phyloP scores from a whole-genome alignment of 2,113 vertebrate species.

The Elephas maximus region DNA sequence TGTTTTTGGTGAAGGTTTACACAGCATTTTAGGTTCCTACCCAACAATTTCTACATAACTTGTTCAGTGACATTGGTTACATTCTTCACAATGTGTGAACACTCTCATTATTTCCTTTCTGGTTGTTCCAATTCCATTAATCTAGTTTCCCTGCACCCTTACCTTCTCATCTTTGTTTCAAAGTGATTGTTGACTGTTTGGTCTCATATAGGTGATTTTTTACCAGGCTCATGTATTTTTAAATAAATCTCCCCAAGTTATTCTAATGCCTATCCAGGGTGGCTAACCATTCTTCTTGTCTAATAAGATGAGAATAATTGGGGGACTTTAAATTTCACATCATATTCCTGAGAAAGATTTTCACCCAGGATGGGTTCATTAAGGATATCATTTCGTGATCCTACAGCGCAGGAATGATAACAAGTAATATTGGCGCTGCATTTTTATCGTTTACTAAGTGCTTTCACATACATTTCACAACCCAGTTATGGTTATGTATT shows the following conservation, averaged over 20 bases:
- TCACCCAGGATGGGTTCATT: not conserved
- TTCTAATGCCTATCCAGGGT: not conserved
- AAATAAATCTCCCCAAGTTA: conserved; percentile 3
- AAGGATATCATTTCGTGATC: not conserved
- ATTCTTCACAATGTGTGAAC: not conserved
- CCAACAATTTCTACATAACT: not conserved
- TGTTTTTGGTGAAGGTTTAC: not conserved
- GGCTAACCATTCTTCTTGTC: not conserved
- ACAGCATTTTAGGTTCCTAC: not conserved
- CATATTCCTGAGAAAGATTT: conserved; percentile 30
- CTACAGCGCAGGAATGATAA: not conserved
- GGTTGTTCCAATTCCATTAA: not conserved
- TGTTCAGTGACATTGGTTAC: not conserved
- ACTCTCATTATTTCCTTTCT: not conserved
- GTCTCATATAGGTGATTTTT: not conserved
- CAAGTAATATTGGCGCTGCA: not conserved
- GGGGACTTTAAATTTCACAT: conserved; percentile 56
- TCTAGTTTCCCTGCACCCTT: not conserved
- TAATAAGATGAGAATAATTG: conserved; percentile 58
- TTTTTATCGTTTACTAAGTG: conserved; percentile 7
- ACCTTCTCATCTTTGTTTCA: not conserved
- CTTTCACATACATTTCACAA: not conserved
- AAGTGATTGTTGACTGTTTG: not conserved
- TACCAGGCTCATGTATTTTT: not conserved
- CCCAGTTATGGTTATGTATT: not conserved